Evolutionary conservation across 1,140 invertebrate genomes (phyloP).

Genomic region (Trachymyrmex septentrionalis): DNA sequence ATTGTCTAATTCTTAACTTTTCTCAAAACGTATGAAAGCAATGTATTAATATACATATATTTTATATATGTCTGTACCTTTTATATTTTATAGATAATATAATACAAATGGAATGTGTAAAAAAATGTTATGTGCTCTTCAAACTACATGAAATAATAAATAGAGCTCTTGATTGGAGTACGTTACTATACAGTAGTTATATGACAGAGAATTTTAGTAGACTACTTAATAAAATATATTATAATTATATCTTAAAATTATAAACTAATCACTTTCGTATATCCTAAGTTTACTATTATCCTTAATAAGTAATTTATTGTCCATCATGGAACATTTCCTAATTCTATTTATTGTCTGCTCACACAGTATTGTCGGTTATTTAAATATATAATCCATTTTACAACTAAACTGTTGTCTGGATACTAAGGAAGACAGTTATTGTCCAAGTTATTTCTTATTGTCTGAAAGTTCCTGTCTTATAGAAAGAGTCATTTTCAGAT

Average conservation of each 20-base stretch:
- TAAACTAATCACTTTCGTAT: constrained; percentile 44
- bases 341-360: constrained; percentile 85
- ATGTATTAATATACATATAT: constrained; percentile 1
- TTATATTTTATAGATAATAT: constrained; percentile 17
- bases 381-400: constrained; percentile 76
- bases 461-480: constrained; percentile 40
- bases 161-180: neutral
- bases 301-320: constrained; percentile 79
- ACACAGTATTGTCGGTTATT: constrained; percentile 85
- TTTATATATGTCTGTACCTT: neutral
- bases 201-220: constrained; percentile 20
- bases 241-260: constrained; percentile 22
- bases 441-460: constrained; percentile 68
- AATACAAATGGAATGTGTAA: constrained; percentile 3
- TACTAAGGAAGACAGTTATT: constrained; percentile 83
- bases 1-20: constrained; percentile 46
- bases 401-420: constrained; percentile 83
- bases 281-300: constrained; percentile 49
- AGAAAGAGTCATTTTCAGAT: constrained; percentile 17
- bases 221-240: constrained; percentile 5
- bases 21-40: constrained; percentile 19
- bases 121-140: neutral
- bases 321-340: constrained; percentile 81
- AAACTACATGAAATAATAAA: constrained; percentile 1
- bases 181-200: constrained; percentile 10